phyloP scores from a whole-genome alignment of 2,797 vertebrate species.

The Labroides dimidiatus region DNA sequence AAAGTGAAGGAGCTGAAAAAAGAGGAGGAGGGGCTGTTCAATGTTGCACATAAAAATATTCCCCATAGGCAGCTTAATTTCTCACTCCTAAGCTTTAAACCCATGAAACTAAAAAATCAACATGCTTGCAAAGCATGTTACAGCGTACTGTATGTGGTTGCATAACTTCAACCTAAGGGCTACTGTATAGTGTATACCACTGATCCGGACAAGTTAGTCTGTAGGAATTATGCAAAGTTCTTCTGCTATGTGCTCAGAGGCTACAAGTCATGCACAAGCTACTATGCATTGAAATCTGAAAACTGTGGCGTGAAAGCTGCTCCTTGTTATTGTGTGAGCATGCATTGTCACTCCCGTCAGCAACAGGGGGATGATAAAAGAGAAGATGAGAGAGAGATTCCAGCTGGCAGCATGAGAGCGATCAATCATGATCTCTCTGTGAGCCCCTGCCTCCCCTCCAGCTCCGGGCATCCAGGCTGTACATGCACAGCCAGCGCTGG shows the following conservation, averaged over 20 bases:
- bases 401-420: slow-evolving; percentile 67
- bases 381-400: slow-evolving; percentile 69
- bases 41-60: slow-evolving; percentile 61
- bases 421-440: slow-evolving; percentile 68
- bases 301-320: slow-evolving; percentile 17
- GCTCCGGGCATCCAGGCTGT: slow-evolving; percentile 39
- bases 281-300: neutral
- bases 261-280: slow-evolving; percentile 5
- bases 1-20: slow-evolving; percentile 77
- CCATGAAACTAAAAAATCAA: slow-evolving; percentile 24
- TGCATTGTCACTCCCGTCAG: slow-evolving; percentile 1
- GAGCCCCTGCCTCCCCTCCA: slow-evolving; percentile 49
- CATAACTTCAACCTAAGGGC: slow-evolving; percentile 40
- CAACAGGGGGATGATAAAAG: slow-evolving; percentile 53
- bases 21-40: slow-evolving; percentile 49
- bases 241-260: slow-evolving; percentile 8
- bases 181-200: neutral
- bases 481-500: slow-evolving; percentile 15
- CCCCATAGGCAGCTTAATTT: slow-evolving; percentile 36
- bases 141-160: slow-evolving; percentile 24
- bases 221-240: slow-evolving; percentile 53
- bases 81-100: slow-evolving; percentile 19
- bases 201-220: slow-evolving; percentile 19
- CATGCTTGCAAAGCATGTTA: slow-evolving; percentile 1
- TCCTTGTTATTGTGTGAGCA: slow-evolving; percentile 10